Evolutionary conservation across 35 echinoderm and acorn worm genomes (phyloP), one percentile per base, ranked within the genome.

Genomic region (Diadema setosum): DNA sequence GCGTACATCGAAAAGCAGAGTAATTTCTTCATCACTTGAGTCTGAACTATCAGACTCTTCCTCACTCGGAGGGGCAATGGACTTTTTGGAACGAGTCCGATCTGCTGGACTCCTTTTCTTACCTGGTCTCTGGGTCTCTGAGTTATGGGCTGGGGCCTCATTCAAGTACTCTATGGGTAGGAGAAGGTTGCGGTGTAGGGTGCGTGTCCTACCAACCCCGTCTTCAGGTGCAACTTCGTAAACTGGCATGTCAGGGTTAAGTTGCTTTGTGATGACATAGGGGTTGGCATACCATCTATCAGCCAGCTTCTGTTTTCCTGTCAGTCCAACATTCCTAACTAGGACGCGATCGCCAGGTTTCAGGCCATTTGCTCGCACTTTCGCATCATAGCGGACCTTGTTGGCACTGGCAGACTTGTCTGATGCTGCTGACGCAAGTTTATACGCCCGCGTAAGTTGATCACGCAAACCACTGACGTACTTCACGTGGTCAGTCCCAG

Each of bases 271-370:
- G 1, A 92, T 67, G 1, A 86, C 25, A 23, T 91, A 89, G 8
- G 63, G 23, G 0, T 15, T 80, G 39, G 78, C 26, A 34, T 92
- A 74, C 90, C 94, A 97, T n/a, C 49, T 25, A 43, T 97, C 60
- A n/a, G 81, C 86, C 12, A 97, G 42, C 56, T 97, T 97, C 4
- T 86, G 87, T 49, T 97, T 93, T n/a, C 94, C 94, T 44, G 36
- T 21, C 3, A 93, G 58, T 7, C 70, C 86, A 23, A 89, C 59
- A 65, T 93, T 97, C 46, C 80, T 93, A 9, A 97, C 94, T 24
- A 92, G 76, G 15, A 97, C 90, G 2, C 85, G 35, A 85, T 96
- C 94, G 42, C 94, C 94, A 69, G 43, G 35, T 37, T 23, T 33
- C 56, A 96, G 60, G 34, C 44, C 57, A 41, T 46, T 63, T 24